Percentiles rank a stretch among this genome's conserved stretches.
These are phyloP conservation scores for Esox lucius DNA, from an alignment of 2,797 vertebrate species.

Conservation along the genomic window DNA sequence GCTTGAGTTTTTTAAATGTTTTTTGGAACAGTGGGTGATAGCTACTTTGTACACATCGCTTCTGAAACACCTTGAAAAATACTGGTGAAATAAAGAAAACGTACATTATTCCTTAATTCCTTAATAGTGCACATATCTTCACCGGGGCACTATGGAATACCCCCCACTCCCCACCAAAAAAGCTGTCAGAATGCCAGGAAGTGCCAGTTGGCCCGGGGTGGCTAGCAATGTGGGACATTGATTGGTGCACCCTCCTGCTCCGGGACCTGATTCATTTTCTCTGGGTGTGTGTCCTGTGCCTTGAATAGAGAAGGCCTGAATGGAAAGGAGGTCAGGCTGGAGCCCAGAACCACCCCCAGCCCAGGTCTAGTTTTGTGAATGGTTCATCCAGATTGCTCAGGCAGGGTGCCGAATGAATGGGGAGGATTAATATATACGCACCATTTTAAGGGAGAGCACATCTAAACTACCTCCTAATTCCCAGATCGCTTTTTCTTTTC, in stretches of 20 bases:
- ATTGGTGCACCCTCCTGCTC: constrained; percentile 51
- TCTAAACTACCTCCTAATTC: constrained; percentile 50
- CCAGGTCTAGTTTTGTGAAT: constrained; percentile 38
- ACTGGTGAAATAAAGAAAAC: too few relatives aligned
- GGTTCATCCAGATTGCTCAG: constrained; percentile 51
- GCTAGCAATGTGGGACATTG: constrained; percentile 48
- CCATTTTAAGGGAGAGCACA: constrained; percentile 14
- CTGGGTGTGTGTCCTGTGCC: constrained; percentile 30
- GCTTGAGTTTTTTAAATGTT: too few relatives aligned
- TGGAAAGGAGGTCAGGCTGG: constrained; percentile 54
- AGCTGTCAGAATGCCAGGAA: constrained; percentile 44
- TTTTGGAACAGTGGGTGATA: too few relatives aligned
- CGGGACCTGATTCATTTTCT: constrained; percentile 62
- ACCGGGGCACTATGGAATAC: constrained; percentile 40
- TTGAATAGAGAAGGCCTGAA: constrained; percentile 32
- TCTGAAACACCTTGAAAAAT: too few relatives aligned
- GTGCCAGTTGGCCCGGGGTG: constrained; percentile 50
- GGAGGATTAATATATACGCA: constrained; percentile 49
- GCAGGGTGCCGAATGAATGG: constrained; percentile 47
- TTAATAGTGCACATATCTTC: too few relatives aligned
- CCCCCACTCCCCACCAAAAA: background rate
- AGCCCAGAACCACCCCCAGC: constrained; percentile 30
- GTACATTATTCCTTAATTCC: too few relatives aligned
- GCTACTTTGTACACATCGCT: too few relatives aligned
- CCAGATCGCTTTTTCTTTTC: constrained; percentile 56